These are phyloP conservation scores for Tupiocoris notatus DNA, from an alignment of 2,888 invertebrate genomes.

Conservation along the genomic window DNA sequence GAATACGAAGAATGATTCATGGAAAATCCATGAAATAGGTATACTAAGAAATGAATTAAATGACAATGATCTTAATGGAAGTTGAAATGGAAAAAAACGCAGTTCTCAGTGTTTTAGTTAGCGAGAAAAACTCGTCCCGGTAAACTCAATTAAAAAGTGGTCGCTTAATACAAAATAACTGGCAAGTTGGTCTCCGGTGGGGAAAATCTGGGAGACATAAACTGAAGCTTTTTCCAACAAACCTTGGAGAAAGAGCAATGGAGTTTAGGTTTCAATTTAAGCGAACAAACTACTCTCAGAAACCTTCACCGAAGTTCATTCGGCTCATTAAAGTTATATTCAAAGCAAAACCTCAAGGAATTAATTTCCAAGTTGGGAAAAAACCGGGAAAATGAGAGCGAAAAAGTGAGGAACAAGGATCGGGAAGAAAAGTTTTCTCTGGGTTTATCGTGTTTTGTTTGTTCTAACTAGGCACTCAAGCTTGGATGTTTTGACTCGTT, in stretches of 20 bases:
- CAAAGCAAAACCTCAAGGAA: not conserved
- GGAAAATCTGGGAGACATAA: not conserved
- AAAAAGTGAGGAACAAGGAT: not conserved
- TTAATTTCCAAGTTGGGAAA: not conserved
- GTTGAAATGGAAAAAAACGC: no score
- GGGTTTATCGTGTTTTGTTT: not conserved
- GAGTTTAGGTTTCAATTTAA: not conserved
- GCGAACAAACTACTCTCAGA: not conserved
- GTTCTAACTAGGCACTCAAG: not conserved
- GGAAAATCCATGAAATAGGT: no score
- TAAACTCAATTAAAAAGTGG: not conserved
- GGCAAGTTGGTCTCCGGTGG: not conserved
- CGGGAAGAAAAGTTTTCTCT: not conserved
- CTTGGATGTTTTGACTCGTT: no score
- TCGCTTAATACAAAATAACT: not conserved
- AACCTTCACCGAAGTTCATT: not conserved
- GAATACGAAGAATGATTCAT: no score
- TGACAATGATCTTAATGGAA: no score
- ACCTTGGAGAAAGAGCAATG: not conserved
- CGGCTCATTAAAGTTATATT: not conserved
- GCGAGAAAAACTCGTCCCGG: not conserved
- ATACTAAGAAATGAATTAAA: no score
- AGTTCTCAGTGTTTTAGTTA: no score
- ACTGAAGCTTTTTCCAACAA: not conserved
- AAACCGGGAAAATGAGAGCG: not conserved